phyloP scores from a whole-genome alignment of 2,888 invertebrate species.

The Chalcis sispes region DNA sequence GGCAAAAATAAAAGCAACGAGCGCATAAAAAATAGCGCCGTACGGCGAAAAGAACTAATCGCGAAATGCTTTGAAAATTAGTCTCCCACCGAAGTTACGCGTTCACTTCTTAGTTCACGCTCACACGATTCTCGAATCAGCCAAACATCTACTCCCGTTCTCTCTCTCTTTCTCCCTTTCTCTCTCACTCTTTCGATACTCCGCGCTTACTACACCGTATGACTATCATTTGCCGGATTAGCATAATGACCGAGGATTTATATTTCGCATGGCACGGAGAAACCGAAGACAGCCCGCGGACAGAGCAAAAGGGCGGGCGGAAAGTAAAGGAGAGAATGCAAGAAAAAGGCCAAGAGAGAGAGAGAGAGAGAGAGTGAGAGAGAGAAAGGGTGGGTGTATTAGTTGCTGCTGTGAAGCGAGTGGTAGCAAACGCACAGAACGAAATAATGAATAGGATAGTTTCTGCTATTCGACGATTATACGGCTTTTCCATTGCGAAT shows the following conservation, averaged over 20 bases:
- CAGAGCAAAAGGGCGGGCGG: not conserved
- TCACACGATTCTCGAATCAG: conserved; percentile 42
- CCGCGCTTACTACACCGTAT: conserved; percentile 6
- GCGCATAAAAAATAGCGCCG: too few species aligned
- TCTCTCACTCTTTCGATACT: not conserved
- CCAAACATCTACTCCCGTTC: not conserved
- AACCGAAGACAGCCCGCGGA: conserved; percentile 56
- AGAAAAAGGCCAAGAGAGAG: conserved; percentile 32
- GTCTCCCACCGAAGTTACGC: conserved; percentile 50
- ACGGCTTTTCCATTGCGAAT: conserved; percentile 66
- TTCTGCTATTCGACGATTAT: conserved; percentile 76
- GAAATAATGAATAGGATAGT: conserved; percentile 76
- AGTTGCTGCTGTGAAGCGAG: conserved; percentile 20
- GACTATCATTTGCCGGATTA: conserved; percentile 72
- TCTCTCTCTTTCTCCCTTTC: not conserved
- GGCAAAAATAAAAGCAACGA: too few species aligned
- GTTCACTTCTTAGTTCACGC: not conserved
- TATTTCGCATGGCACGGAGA: conserved; percentile 63
- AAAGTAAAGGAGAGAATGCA: conserved; percentile 18
- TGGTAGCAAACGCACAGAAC: conserved; percentile 75
- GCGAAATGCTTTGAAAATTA: conserved; percentile 41
- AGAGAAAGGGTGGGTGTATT: conserved; percentile 37
- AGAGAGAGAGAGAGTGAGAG: conserved; percentile 31
- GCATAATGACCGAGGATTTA: conserved; percentile 75
- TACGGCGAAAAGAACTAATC: conserved; percentile 25